phyloP scores from a whole-genome alignment of 2,888 invertebrate species.

The Pseudeuparius sepicola region DNA sequence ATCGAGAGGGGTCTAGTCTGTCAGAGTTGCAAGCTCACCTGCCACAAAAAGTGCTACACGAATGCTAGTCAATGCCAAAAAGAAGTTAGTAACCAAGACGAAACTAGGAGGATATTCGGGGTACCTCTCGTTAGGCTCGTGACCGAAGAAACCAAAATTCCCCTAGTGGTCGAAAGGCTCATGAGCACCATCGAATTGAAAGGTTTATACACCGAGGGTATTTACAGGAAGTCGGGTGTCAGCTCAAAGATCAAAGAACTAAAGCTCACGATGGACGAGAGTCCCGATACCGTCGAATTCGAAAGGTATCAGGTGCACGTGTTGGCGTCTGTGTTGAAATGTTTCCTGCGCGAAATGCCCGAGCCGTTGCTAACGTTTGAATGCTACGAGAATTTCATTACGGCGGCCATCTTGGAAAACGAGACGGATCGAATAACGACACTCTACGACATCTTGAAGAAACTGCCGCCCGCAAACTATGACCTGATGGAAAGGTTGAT shows the following conservation, averaged over 20 bases:
- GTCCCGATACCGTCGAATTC: slow-evolving; percentile 59
- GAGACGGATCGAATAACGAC: slow-evolving; percentile 73
- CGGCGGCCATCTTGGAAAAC: slow-evolving; percentile 77
- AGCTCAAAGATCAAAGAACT: slow-evolving; percentile 74
- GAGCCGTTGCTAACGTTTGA: slow-evolving; percentile 89
- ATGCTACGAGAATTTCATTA: slow-evolving; percentile 87
- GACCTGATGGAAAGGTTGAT: slow-evolving; percentile 85
- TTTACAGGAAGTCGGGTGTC: slow-evolving; percentile 86
- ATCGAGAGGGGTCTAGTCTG: slow-evolving; percentile 78
- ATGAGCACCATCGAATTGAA: slow-evolving; percentile 85
- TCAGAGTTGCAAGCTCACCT: slow-evolving; percentile 77
- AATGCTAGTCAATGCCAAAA: slow-evolving; percentile 50
- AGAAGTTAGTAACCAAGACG: slow-evolving; percentile 38
- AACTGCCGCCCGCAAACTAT: slow-evolving; percentile 81
- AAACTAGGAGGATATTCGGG: slow-evolving; percentile 65
- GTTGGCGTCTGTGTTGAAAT: slow-evolving; percentile 78
- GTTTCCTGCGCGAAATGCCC: slow-evolving; percentile 85
- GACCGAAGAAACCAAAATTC: slow-evolving; percentile 69
- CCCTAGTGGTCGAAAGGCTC: slow-evolving; percentile 78
- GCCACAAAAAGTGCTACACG: slow-evolving; percentile 91
- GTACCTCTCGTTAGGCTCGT: slow-evolving; percentile 66
- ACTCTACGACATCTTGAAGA: slow-evolving; percentile 76
- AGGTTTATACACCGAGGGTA: slow-evolving; percentile 85
- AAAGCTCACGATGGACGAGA: slow-evolving; percentile 66
- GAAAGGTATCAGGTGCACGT: slow-evolving; percentile 77